Evolutionary conservation across 2,888 invertebrate species (phyloP), one percentile per base, ranked within the genome.

Genomic region (Reticulitermes lucifugus): DNA sequence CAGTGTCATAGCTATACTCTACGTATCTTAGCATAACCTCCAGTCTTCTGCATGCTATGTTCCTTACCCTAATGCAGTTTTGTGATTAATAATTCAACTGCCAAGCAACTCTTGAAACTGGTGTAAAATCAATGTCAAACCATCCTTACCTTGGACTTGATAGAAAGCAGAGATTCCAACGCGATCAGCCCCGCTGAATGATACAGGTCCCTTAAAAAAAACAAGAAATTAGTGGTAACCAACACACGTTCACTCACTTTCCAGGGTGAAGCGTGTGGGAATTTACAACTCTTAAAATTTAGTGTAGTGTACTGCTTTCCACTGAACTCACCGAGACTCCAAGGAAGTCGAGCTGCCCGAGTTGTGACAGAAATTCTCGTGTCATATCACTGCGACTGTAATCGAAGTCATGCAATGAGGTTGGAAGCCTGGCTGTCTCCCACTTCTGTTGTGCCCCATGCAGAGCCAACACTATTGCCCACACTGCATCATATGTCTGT

Each of bases 401-500:
- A 89, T 95, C 94, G 89, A 96, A 97, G 85, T 94, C 91, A 81
- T 93, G 92, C 75, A 96, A 90, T 25, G 89, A 86, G 87, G 91
- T 90, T 70, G 83, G 70, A 89, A 86, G 55, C 83, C 83, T 83
- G 0, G 70, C 79, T 89, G 91, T 25, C 92, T 92, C 92, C 94
- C 94, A 82, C 92, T 91, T 83, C 35, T 92, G 91, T 89, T 95
- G 94, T 0, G 95, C 94, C 86, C 93, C 93, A 86, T 93, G 92
- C 83, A 98, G 90, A 0, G 96, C 95, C 43, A 97, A 89, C 0
- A 97, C 97, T 88, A 97, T 96, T 0, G 97, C 95, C 98, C 98
- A 98, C 0, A 98, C 95, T 0, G 98, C 97, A 89, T 98, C 98
- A 90, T 97, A 98, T 0, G 96, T 95, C 89, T 96, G 96, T 0